Base-by-base conservation (phyloP, 2,113 vertebrate genomes). In the Cacatua alba region DNA sequence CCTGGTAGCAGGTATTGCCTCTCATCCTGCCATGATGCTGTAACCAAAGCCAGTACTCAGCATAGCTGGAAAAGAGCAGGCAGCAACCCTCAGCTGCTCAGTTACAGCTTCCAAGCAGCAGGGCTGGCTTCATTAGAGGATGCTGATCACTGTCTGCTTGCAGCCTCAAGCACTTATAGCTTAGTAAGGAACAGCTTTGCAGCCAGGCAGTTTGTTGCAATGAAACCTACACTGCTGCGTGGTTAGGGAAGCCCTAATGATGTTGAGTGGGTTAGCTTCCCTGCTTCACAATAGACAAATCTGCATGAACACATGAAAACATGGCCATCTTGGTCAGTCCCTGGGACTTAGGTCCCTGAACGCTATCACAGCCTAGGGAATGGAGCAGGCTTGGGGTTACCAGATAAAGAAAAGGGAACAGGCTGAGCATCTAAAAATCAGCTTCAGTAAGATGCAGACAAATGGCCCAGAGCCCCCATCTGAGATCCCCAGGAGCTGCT, bases 401-500 rank as follows among this genome's bases (percentile, higher is more conserved):
- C 20, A 53, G 43, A 46, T 15, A 7, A 26, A 46, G 43, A 39
- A 46, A 11, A 7, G 3, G 10, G 33, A 82, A 44, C 0, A 11
- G 31, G 33, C 12, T 48, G 13, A 82, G 53, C 53, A 74, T 80
- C 67, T 94, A 31, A 77, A 88, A 91, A 68, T 11, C n/a, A 71
- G 64, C 7, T 2, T 13, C 67, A 37, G 35, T 10, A 21, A 95
- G 49, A 83, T 43, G 28, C 82, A 83, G 55, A 51, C 6, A 8
- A 86, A 75, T 0, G 2, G 68, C 3, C 10, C 75, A 77, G 92
- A 93, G 57, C 51, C 35, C 43, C 60, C 55, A 89, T 86, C 83
- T 3, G 26, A 76, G 81, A 91, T 94, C 84, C 80, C 57, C 5
- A 6, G 83, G 91, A 95, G 69, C 60, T 86, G 91, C 80, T 95